Evolutionary conservation across 2,113 vertebrate genomes (phyloP), one percentile per base, ranked within the genome.

Genomic region (Irena cyanogastra): DNA sequence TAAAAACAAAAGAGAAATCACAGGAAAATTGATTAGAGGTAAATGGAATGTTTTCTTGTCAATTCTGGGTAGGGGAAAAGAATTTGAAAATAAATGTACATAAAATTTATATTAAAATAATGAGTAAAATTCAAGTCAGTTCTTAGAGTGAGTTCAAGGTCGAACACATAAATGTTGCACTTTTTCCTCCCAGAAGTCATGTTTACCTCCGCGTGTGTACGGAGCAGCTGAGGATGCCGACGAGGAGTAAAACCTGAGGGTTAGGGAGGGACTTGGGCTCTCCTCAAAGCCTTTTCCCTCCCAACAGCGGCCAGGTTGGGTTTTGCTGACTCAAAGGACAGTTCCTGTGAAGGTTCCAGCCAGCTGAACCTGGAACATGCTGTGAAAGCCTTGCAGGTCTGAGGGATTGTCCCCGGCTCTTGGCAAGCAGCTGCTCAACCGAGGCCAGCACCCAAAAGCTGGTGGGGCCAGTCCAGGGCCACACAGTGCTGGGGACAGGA

Each of bases 231-330:
- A 69, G 41, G 44, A 28, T 26, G 57, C 1, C 4, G 47, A 28
- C 9, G n/a, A 19, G 44, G 35, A 81, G 31, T 27, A 65, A 28
- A 65, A 16, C 37, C 68, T 39, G 63, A 39, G 69, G 30, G 45
- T 41, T 16, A 8, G 26, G 39, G 12, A 21, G 24, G 17, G 45
- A 1, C 15, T 23, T 1, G 2, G 78, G 5, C 23, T 10, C 11
- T 35, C 7, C 1, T 24, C 31, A 30, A 27, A 61, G 52, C 41
- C 6, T 0, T 19, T 52, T 78, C 10, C 41, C 33, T 66, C 56
- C 41, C 5, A 0, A 1, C 9, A 8, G 22, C 0, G 0, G 6
- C 2, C 3, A 4, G 75, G 50, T 41, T 47, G 54, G 28, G 6
- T 53, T 76, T 41, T 79, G 57, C 33, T 5, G 24, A 13, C 20